Evolutionary conservation across 2,888 invertebrate genomes (phyloP).

Genomic region (Pteria penguin): DNA sequence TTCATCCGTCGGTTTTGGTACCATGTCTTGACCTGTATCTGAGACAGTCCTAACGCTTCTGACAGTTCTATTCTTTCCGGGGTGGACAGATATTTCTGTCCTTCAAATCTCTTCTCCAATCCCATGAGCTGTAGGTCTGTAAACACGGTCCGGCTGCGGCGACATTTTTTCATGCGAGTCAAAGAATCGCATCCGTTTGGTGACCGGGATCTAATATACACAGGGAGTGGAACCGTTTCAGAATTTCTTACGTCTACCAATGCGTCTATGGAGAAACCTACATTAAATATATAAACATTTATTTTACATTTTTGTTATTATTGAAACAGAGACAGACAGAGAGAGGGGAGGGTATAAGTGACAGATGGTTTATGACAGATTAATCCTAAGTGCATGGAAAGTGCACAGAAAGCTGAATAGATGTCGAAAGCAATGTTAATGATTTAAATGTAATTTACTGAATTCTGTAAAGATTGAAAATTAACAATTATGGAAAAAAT

Average conservation of each 20-base stretch:
- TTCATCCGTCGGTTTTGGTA: constrained; percentile 82
- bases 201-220: constrained; percentile 72
- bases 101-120: constrained; percentile 79
- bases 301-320: not conserved
- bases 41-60: constrained; percentile 79
- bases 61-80: constrained; percentile 80
- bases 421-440: too few species aligned
- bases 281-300: constrained; percentile 3
- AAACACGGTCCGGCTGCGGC: constrained; percentile 78
- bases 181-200: constrained; percentile 60
- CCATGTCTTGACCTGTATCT: constrained; percentile 82
- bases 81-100: constrained; percentile 81
- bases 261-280: constrained; percentile 51
- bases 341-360: too few species aligned
- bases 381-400: too few species aligned
- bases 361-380: too few species aligned
- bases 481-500: too few species aligned
- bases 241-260: constrained; percentile 37
- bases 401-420: too few species aligned
- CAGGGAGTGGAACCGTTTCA: constrained; percentile 73
- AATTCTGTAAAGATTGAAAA: too few species aligned
- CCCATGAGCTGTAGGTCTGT: constrained; percentile 79
- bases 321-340: not conserved
- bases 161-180: constrained; percentile 71
- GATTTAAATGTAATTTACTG: too few species aligned